Percentiles rank a stretch among this genome's conserved stretches.
Conservation (phyloP, 2,113 vertebrate genomes). For the Apistogramma diplotaenia region DNA sequence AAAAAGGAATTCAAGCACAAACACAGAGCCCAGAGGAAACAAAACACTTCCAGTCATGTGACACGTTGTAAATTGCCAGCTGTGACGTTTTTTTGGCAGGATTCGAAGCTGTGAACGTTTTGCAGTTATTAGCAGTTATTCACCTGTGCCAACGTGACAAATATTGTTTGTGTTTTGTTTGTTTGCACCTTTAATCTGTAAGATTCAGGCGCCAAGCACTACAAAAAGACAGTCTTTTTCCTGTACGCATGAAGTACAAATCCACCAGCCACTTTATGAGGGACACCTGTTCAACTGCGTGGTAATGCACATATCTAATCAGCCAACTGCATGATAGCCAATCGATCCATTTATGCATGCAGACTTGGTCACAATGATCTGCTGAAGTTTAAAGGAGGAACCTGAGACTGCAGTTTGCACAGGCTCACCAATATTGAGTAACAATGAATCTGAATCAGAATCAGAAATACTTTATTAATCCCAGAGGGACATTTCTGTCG, state of each 20-base stretch:
- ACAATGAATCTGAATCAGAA: too few species aligned
- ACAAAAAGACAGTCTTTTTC: not conserved
- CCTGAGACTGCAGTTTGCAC: not conserved
- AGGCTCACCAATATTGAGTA: not conserved
- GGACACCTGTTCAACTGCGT: not conserved
- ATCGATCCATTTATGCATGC: not conserved
- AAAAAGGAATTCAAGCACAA: conserved; percentile 3
- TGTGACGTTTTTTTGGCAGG: conserved; percentile 4
- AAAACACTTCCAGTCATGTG: not conserved
- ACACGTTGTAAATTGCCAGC: conserved; percentile 1
- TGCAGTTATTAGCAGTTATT: not conserved
- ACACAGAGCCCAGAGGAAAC: not conserved
- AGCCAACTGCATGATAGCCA: not conserved
- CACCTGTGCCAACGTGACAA: conserved; percentile 5
- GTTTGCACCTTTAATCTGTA: conserved; percentile 24
- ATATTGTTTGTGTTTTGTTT: not conserved
- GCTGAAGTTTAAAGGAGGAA: not conserved
- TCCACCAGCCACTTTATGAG: not conserved
- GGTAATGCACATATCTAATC: not conserved
- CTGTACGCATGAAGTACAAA: not conserved
- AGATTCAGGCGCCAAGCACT: not conserved
- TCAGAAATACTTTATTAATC: too few species aligned
- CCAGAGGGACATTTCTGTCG: too few species aligned
- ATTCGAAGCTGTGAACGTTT: not conserved
- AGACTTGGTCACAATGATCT: not conserved